These are phyloP conservation scores for Clarias fuscus DNA, from an alignment of 2,797 vertebrate genomes.

Conservation along the genomic window DNA sequence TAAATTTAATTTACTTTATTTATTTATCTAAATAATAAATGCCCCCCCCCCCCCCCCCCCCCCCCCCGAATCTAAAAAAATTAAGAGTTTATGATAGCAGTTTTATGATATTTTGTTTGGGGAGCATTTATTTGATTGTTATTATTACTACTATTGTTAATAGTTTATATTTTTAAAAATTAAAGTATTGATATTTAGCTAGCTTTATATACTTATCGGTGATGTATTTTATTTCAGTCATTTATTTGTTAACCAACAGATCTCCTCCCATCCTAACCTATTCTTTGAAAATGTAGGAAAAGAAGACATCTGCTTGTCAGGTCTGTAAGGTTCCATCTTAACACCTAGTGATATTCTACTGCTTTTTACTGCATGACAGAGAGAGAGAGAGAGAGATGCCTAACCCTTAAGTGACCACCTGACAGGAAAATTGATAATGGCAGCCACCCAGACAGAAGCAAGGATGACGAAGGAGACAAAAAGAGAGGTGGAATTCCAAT, in stretches of 20 bases:
- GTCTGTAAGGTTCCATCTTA: neutral
- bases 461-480: constrained; percentile 33
- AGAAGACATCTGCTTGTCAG: neutral
- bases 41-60: no score
- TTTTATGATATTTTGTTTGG: neutral
- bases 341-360: constrained; percentile 2
- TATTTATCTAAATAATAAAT: no score
- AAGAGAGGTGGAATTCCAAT: constrained; percentile 41
- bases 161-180: no score
- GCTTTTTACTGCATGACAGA: neutral
- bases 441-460: constrained; percentile 51
- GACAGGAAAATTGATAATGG: constrained; percentile 67
- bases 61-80: neutral
- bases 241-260: neutral
- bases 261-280: neutral
- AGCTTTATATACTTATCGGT: neutral
- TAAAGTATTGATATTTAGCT: neutral
- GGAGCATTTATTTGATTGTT: neutral
- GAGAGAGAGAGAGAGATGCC: constrained; percentile 4
- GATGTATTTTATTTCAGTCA: neutral
- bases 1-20: no score
- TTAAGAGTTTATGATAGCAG: neutral
- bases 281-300: neutral
- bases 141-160: neutral
- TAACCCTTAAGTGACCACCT: constrained; percentile 53